Base-by-base conservation (phyloP, 2,797 vertebrate genomes). In the Enteromius paludinosus region DNA sequence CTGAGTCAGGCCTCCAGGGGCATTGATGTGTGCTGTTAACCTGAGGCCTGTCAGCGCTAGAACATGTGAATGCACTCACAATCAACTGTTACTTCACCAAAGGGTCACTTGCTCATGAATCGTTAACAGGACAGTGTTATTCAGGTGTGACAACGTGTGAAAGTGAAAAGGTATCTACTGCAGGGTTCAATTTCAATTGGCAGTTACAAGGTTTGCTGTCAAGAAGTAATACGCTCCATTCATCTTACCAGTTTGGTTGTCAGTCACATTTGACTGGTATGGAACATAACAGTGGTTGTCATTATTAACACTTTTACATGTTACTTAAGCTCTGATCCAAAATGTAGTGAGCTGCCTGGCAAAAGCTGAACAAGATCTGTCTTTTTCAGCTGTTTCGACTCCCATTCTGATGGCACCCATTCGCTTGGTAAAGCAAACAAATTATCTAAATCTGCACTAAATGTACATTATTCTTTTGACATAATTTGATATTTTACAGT, bases 1-100 rank as follows among this genome's bases (percentile, higher is more conserved):
- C 88, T 87, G 88, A 87, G 87, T 92, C 45, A 56, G 71, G 59
- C 47, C 47, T 38, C 64, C 52, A 33, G 43, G 18, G 47, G 62
- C 28, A 65, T 69, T 69, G 61, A 35, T 61, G 71, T 52, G 59
- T 75, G 38, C n/a, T 14, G 41, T 81, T 84, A 79, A 78, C 64
- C 69, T 78, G 52, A 38, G 78, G 54, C 18, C 35, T 49, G 28
- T 56, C 11, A 38, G 38, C 20, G 43, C 3, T 14, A 59, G 28
- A 41, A 15, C 45, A 66, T 75, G 41, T 59, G 49, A 85, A 71
- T 10, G 18, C n/a, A 9, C 41, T 82, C 45, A 71, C 23, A 62
- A 35, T 66, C 33, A 38, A 35, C 23, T 61, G 14, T 61, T 41
- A 35, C 45, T 33, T 83, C 61, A 64, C 25, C 18, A 30, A 61